A percentile compares a stretch with the other conserved stretches of the same genome.
These are phyloP conservation scores for Pycnonotus jocosus DNA, from an alignment of 2,113 vertebrate genomes.

Conservation along the genomic window DNA sequence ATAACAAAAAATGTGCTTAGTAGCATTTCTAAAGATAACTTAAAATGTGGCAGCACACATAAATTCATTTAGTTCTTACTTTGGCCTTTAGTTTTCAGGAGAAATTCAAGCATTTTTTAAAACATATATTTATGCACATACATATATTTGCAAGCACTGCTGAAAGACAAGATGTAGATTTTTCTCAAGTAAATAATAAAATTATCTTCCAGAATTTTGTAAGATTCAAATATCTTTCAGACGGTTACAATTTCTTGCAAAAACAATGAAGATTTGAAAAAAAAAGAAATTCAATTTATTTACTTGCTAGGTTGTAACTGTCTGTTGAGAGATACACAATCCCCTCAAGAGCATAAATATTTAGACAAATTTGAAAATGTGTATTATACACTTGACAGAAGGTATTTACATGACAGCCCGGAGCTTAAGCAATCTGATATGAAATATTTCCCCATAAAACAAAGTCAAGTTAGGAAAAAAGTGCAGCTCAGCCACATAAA, in stretches of 20 bases:
- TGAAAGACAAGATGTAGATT: neutral
- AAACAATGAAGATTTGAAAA: neutral
- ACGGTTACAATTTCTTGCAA: slow-evolving; percentile 2
- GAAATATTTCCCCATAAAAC: slow-evolving; percentile 67
- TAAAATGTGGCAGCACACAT: neutral
- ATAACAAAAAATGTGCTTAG: neutral
- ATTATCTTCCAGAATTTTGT: neutral
- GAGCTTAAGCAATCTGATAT: slow-evolving; percentile 67
- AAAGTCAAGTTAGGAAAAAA: slow-evolving; percentile 36
- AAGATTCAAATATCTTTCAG: slow-evolving; percentile 26
- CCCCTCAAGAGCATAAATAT: slow-evolving; percentile 70
- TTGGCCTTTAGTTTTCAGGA: neutral
- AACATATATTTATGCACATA: neutral
- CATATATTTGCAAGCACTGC: neutral
- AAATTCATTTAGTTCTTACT: neutral
- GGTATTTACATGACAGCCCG: slow-evolving; percentile 63
- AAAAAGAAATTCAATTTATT: slow-evolving; percentile 61
- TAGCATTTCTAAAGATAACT: neutral
- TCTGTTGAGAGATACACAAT: slow-evolving; percentile 54
- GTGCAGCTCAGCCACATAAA: slow-evolving; percentile 40
- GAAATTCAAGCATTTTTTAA: neutral
- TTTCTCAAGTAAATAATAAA: neutral
- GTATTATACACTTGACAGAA: slow-evolving; percentile 67
- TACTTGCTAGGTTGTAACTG: slow-evolving; percentile 52
- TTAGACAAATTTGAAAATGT: slow-evolving; percentile 72